Percentiles rank a stretch among this genome's conserved stretches.
Evolutionary conservation across 2,113 vertebrate species (phyloP).

Genomic region (Sterrhoptilus dennistouni): DNA sequence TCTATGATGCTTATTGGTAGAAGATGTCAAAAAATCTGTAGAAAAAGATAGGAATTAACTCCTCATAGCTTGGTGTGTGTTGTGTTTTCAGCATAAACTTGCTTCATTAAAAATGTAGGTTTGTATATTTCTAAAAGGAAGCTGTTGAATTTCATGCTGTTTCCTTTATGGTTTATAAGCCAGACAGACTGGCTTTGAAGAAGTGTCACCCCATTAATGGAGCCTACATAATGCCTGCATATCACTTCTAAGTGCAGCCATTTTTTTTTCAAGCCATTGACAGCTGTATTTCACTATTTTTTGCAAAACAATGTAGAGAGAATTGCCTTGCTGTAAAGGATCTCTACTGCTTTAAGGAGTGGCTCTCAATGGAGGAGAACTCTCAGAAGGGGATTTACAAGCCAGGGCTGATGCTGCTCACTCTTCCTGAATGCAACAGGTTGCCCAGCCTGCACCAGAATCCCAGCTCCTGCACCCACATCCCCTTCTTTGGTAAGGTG

Average conservation of each 20-base stretch:
- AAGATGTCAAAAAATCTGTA: background rate
- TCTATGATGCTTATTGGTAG: background rate
- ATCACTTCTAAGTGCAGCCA: background rate
- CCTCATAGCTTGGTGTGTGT: background rate
- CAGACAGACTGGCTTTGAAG: background rate
- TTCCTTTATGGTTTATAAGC: background rate
- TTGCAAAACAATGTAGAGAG: slow-evolving; percentile 80
- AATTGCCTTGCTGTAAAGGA: slow-evolving; percentile 94
- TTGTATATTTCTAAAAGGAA: background rate
- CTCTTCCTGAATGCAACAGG: slow-evolving; percentile 83
- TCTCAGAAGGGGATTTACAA: slow-evolving; percentile 74
- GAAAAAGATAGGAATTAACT: background rate
- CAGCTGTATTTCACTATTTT: slow-evolving; percentile 58
- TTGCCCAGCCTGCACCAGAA: slow-evolving; percentile 85
- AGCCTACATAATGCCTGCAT: background rate
- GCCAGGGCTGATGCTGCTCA: slow-evolving; percentile 68
- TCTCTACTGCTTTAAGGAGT: slow-evolving; percentile 93
- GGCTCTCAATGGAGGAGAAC: slow-evolving; percentile 81
- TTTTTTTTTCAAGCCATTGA: slow-evolving; percentile 24
- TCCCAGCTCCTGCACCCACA: slow-evolving; percentile 78
- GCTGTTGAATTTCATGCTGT: background rate
- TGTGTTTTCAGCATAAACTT: background rate
- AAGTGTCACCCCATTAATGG: background rate
- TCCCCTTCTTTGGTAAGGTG: slow-evolving; percentile 87
- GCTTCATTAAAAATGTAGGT: background rate